Evolutionary conservation across 2,797 vertebrate species (phyloP).

Genomic region (Podargus strigoides): DNA sequence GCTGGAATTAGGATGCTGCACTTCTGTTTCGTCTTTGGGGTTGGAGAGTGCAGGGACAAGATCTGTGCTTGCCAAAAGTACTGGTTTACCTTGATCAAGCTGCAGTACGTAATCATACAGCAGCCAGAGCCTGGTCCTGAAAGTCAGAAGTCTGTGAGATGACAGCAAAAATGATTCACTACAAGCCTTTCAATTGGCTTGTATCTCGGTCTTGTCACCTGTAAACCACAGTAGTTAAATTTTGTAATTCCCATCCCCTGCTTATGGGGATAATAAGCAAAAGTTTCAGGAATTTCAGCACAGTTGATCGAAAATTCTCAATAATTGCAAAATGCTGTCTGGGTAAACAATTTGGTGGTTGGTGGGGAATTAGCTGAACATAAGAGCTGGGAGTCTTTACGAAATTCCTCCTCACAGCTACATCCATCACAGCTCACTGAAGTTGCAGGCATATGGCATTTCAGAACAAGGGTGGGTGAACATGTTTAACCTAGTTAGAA

Average conservation of each 20-base stretch:
- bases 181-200: neutral
- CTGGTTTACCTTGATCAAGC: neutral
- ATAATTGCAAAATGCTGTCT: neutral
- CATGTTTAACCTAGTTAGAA: constrained; percentile 34
- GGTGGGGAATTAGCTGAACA: neutral
- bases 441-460: constrained; percentile 34
- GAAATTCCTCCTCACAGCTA: constrained; percentile 2
- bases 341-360: neutral
- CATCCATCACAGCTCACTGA: neutral
- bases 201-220: neutral
- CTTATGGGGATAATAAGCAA: neutral
- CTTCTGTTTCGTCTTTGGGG: neutral
- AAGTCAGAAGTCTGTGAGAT: neutral
- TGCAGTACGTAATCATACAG: fast-evolving
- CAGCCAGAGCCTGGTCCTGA: neutral
- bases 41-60: neutral
- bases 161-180: neutral
- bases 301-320: neutral
- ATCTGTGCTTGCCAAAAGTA: neutral
- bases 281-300: neutral
- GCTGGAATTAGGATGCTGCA: neutral
- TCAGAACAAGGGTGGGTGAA: constrained; percentile 33
- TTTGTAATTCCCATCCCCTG: neutral
- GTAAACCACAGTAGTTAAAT: neutral
- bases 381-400: neutral